A percentile compares a stretch with the other conserved stretches of the same genome.
Evolutionary conservation across 2,888 invertebrate genomes (phyloP).

Genomic region (Thysanoteuthis rhombus): DNA sequence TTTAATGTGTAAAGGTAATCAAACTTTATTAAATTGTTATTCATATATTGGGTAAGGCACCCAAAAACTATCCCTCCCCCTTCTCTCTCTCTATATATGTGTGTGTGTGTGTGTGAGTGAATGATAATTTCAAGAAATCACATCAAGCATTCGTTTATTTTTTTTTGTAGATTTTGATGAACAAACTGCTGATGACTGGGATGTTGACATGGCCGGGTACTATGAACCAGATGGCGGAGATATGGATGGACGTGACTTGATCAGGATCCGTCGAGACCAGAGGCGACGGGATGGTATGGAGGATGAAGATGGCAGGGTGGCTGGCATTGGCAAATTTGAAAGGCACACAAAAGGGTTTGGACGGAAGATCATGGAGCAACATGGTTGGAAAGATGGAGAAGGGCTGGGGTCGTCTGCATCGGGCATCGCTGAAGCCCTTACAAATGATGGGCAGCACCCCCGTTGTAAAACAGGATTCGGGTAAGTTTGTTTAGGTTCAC

Average conservation of each 20-base stretch:
- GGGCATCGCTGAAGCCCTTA: constrained; percentile 65
- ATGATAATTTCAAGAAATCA: neutral
- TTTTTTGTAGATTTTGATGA: constrained; percentile 70
- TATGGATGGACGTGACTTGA: constrained; percentile 69
- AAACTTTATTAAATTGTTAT: too few species aligned
- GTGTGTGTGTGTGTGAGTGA: too few species aligned
- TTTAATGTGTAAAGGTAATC: too few species aligned
- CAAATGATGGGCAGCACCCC: constrained; percentile 63
- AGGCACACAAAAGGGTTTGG: constrained; percentile 70
- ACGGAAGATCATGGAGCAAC: constrained; percentile 68
- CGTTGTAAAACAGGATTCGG: constrained; percentile 60
- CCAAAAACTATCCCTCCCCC: too few species aligned
- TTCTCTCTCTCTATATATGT: too few species aligned
- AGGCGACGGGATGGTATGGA: constrained; percentile 52
- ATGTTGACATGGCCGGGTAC: constrained; percentile 72
- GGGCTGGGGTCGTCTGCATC: constrained; percentile 68
- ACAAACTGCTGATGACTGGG: constrained; percentile 72
- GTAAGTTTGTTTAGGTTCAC: constrained; percentile 44
- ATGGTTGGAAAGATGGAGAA: constrained; percentile 71
- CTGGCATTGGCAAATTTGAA: constrained; percentile 68
- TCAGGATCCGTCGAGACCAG: constrained; percentile 67
- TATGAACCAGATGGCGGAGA: constrained; percentile 69
- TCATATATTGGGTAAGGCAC: too few species aligned
- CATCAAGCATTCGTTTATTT: neutral
- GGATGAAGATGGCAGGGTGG: constrained; percentile 33